These are phyloP conservation scores for Cephus pygmeus DNA, from an alignment of 2,888 invertebrate genomes.

Conservation along the genomic window DNA sequence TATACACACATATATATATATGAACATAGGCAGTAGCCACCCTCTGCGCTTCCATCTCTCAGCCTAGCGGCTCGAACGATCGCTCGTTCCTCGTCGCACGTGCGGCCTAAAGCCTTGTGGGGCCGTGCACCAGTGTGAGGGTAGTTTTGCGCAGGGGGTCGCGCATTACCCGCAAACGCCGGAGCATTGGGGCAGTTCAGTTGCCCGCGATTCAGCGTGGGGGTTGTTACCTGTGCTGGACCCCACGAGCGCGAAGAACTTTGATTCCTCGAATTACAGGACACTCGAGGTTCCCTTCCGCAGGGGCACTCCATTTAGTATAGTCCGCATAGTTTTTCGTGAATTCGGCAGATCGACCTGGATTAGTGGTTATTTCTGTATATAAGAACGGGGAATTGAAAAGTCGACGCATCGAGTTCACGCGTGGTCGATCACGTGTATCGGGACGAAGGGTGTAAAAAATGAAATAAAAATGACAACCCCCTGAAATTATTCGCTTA, in stretches of 20 bases:
- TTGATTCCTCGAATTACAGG: not conserved
- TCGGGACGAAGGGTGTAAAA: not conserved
- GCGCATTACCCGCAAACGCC: constrained; percentile 48
- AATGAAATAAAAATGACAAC: not conserved
- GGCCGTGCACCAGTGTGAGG: constrained; percentile 33
- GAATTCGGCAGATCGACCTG: not conserved
- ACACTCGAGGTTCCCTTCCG: not conserved
- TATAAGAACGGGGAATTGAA: not conserved
- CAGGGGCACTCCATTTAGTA: not conserved
- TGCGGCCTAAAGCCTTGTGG: constrained; percentile 9
- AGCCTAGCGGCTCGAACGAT: constrained; percentile 20
- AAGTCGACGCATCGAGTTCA: not conserved
- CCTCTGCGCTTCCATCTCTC: not conserved
- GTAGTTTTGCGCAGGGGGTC: constrained; percentile 60
- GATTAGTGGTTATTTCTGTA: not conserved
- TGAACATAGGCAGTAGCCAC: not conserved
- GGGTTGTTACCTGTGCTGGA: constrained; percentile 34
- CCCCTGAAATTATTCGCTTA: not conserved
- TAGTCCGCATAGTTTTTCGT: not conserved
- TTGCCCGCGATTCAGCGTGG: constrained; percentile 63
- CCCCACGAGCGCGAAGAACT: not conserved
- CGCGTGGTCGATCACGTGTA: not conserved
- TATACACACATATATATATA: not conserved
- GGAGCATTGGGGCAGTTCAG: constrained; percentile 42
- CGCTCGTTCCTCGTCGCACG: constrained; percentile 25